Evolutionary conservation across 2,888 invertebrate species (phyloP).

Genomic region (Acrocera orbiculus): DNA sequence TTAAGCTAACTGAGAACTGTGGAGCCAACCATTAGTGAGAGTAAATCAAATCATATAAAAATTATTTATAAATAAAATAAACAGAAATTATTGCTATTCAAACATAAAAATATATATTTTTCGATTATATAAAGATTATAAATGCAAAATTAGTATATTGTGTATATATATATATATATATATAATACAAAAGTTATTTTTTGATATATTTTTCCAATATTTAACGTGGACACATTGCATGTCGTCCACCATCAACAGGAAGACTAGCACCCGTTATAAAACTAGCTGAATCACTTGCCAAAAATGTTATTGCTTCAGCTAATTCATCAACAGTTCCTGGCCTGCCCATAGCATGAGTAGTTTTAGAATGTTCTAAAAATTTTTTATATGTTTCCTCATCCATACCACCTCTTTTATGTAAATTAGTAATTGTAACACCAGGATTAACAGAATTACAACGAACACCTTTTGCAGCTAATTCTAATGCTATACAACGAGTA

Average conservation of each 20-base stretch:
- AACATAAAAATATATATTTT: no score
- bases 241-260: constrained; percentile 88
- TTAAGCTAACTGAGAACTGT: no score
- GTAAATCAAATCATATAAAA: no score
- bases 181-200: no score
- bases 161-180: no score
- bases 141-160: no score
- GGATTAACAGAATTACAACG: constrained; percentile 87
- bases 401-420: constrained; percentile 77
- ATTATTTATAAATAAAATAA: no score
- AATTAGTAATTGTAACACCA: constrained; percentile 69
- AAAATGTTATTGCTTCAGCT: constrained; percentile 74
- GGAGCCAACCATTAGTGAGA: no score
- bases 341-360: constrained; percentile 82
- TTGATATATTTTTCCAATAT: no score
- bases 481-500: constrained; percentile 80
- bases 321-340: constrained; percentile 73
- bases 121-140: no score
- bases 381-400: constrained; percentile 59
- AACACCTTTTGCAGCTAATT: constrained; percentile 63
- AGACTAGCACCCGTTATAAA: constrained; percentile 81
- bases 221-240: constrained; percentile 85
- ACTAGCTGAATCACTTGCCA: constrained; percentile 74
- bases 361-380: constrained; percentile 68
- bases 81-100: no score